Evolutionary conservation across 2,888 invertebrate species (phyloP).

Genomic region (Byasa hedistus): DNA sequence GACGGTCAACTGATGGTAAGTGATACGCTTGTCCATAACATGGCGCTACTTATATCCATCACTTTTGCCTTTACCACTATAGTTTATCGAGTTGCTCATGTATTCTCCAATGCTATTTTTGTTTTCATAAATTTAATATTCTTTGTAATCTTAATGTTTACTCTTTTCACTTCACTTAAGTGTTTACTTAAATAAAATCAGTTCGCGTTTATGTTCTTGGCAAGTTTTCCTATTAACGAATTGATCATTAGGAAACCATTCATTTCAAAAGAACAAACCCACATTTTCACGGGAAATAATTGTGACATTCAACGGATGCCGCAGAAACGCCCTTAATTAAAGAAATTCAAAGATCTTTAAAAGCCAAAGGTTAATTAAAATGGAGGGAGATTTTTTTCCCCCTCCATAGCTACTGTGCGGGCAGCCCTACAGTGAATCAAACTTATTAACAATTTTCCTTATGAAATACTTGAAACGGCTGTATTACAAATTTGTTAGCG

Average conservation of each 20-base stretch:
- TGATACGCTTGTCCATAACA: too few species aligned
- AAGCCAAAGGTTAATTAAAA: constrained; percentile 23
- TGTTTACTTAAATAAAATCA: too few species aligned
- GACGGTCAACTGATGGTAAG: too few species aligned
- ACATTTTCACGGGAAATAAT: constrained; percentile 9
- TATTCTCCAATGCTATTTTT: too few species aligned
- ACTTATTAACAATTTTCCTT: constrained; percentile 52
- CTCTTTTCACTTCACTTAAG: too few species aligned
- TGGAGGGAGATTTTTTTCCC: constrained; percentile 6
- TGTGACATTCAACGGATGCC: not conserved
- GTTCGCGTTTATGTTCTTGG: not conserved
- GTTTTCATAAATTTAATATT: too few species aligned
- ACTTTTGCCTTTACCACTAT: too few species aligned
- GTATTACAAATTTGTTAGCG: constrained; percentile 58
- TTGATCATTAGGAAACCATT: constrained; percentile 2
- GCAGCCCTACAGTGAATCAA: constrained; percentile 3
- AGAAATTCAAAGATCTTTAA: constrained; percentile 6
- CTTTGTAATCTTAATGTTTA: too few species aligned
- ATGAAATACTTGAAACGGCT: constrained; percentile 64
- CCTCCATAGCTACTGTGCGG: not conserved
- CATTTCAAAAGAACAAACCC: constrained; percentile 7
- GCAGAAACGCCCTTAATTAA: constrained; percentile 16
- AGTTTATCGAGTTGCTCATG: too few species aligned
- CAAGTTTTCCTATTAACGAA: constrained; percentile 5
- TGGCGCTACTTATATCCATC: too few species aligned